Evolutionary conservation across 2,797 vertebrate species (phyloP).

Genomic region (Onychomys arenicola): DNA sequence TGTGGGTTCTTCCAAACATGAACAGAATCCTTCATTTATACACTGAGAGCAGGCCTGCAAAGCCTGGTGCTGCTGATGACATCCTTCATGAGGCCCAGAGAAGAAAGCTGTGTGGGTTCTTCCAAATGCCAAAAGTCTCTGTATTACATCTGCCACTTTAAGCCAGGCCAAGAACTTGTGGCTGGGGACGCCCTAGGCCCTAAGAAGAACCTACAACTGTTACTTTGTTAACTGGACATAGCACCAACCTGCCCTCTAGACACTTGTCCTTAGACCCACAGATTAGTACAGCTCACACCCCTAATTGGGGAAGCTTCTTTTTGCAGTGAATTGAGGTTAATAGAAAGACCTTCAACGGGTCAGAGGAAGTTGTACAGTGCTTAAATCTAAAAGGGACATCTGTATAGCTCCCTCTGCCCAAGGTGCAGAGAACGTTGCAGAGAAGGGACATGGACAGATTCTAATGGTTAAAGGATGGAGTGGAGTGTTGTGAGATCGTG

Average conservation of each 20-base stretch:
- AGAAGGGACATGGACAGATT: not conserved
- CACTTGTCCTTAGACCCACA: not conserved
- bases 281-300: not conserved
- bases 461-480: too few species aligned
- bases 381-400: not conserved
- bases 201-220: not conserved
- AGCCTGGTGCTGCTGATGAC: not conserved
- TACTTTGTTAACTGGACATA: not conserved
- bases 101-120: not conserved
- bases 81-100: not conserved
- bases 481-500: not conserved
- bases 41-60: slow-evolving; percentile 27
- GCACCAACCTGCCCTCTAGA: not conserved
- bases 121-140: not conserved
- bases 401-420: not conserved
- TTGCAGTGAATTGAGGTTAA: not conserved
- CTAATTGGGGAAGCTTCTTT: not conserved
- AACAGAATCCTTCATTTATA: too few species aligned
- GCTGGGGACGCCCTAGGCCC: not conserved
- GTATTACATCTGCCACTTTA: not conserved
- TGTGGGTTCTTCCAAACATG: not conserved
- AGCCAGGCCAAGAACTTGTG: not conserved
- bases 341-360: not conserved
- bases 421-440: not conserved
- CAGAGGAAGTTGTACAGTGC: not conserved